Conservation (phyloP, 2,888 invertebrate species). For the Cybosia mesomella region DNA sequence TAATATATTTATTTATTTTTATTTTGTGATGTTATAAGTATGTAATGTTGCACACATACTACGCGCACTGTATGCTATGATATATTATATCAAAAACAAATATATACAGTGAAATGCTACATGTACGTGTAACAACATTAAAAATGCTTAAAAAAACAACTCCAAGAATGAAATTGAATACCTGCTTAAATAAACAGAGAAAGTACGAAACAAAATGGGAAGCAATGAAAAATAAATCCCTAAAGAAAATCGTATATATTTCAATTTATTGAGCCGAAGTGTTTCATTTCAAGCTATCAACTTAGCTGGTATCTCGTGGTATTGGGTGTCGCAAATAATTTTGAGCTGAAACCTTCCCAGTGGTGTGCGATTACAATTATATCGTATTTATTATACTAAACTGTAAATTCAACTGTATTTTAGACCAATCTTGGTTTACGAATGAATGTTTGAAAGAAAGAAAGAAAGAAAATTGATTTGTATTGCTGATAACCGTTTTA, state of each 20-base stretch:
- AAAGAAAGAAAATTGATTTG: too few species aligned
- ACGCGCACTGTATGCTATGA: too few species aligned
- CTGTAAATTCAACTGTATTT: neutral
- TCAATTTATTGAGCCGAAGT: constrained; percentile 36
- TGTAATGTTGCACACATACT: too few species aligned
- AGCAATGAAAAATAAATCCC: constrained; percentile 20
- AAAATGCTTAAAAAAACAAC: too few species aligned
- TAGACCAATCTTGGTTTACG: neutral
- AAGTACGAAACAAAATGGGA: constrained; percentile 3
- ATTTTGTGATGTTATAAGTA: too few species aligned
- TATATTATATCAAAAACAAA: too few species aligned
- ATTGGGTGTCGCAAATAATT: constrained; percentile 22
- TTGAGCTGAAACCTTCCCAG: neutral
- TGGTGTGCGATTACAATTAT: constrained; percentile 21
- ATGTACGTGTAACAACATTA: too few species aligned
- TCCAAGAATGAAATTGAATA: neutral
- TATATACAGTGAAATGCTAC: too few species aligned
- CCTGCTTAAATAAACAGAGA: neutral
- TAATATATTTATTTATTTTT: too few species aligned
- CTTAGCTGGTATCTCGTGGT: constrained; percentile 26
- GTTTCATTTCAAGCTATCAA: constrained; percentile 41
- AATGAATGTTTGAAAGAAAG: neutral
- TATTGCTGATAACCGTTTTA: neutral
- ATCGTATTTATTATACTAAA: constrained; percentile 23
- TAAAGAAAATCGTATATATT: constrained; percentile 37